Percentiles rank a stretch among this genome's conserved stretches.
phyloP scores from a whole-genome alignment of 2,797 vertebrate genomes.

The Notolepis coatsorum region DNA sequence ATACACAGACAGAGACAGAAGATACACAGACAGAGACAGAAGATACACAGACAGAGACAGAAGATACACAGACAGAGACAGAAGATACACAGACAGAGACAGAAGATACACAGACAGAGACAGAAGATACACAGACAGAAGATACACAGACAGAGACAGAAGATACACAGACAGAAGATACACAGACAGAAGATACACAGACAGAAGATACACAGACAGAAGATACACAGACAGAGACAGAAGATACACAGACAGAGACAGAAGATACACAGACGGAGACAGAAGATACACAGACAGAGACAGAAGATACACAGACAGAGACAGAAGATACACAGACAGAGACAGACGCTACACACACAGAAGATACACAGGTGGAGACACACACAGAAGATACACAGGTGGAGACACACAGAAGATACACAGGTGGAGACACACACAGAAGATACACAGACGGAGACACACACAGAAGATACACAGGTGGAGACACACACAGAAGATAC shows the following conservation, averaged over 20 bases:
- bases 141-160: neutral
- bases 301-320: conserved; percentile 8
- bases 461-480: neutral
- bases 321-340: neutral
- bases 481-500: neutral
- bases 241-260: neutral
- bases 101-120: neutral
- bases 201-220: too few relatives aligned
- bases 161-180: neutral
- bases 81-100: neutral
- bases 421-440: neutral
- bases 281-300: conserved; percentile 4
- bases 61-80: neutral
- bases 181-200: neutral
- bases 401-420: neutral
- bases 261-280: neutral
- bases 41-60: neutral
- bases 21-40: neutral
- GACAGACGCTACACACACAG: neutral
- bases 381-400: neutral
- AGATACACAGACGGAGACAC: neutral
- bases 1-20: neutral
- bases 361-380: neutral
- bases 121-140: neutral
- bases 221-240: neutral